Percentiles rank a stretch among this genome's conserved stretches.
Evolutionary conservation across 2,797 vertebrate species (phyloP).

Genomic region (Triplophysa bombifrons): DNA sequence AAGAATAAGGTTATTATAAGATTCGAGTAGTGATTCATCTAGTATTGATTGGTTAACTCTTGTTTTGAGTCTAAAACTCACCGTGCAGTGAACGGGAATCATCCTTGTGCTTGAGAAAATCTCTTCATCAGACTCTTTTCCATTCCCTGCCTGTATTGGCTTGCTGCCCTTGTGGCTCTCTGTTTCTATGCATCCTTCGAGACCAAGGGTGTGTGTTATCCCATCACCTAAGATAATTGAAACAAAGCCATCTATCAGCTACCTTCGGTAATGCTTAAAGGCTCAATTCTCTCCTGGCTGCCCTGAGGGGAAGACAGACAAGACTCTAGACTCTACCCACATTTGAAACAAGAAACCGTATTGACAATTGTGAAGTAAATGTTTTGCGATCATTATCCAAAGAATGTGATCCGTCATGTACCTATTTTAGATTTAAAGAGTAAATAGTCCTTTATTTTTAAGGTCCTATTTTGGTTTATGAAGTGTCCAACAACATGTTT

Average conservation of each 20-base stretch:
- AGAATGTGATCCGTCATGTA: conserved; percentile 1
- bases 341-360: conserved; percentile 9
- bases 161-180: conserved; percentile 29
- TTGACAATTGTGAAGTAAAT: conserved; percentile 20
- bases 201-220: conserved; percentile 47
- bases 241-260: conserved; percentile 56
- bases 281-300: conserved; percentile 36
- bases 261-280: conserved; percentile 39
- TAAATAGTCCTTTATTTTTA: too few relatives aligned
- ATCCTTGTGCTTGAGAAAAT: conserved; percentile 32
- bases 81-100: not conserved
- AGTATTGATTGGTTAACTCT: conserved; percentile 1
- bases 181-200: conserved; percentile 46
- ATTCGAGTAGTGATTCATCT: not conserved
- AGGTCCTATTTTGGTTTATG: too few relatives aligned
- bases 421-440: conserved; percentile 1
- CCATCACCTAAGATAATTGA: conserved; percentile 58
- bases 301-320: conserved; percentile 39
- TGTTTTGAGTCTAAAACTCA: conserved; percentile 33
- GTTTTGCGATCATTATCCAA: conserved; percentile 17
- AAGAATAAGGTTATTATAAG: not conserved
- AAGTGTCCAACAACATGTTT: too few relatives aligned
- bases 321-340: conserved; percentile 27
- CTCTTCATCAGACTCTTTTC: conserved; percentile 29
- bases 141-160: conserved; percentile 33